Evolutionary conservation across 1,140 invertebrate species (phyloP).

Genomic region (Pomacea maculata): DNA sequence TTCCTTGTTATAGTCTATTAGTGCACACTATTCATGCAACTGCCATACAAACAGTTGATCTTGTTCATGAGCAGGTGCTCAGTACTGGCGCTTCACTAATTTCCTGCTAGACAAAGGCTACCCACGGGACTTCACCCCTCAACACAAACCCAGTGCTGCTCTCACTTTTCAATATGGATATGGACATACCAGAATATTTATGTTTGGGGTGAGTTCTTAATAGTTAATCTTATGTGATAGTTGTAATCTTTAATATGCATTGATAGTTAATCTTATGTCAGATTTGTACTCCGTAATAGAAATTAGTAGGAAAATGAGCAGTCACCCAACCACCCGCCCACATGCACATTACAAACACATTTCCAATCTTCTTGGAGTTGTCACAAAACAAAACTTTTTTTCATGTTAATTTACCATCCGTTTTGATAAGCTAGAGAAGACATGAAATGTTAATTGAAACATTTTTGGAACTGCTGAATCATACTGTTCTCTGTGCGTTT

Average conservation of each 20-base stretch:
- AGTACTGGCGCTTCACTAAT: constrained; percentile 20
- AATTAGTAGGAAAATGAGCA: not conserved
- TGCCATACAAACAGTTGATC: not conserved
- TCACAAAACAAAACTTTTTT: no score
- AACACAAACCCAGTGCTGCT: constrained; percentile 14
- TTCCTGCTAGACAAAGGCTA: constrained; percentile 17
- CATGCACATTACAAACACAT: not conserved
- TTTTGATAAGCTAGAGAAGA: no score
- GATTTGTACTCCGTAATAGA: not conserved
- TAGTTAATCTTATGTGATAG: not conserved
- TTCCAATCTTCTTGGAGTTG: no score
- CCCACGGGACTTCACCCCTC: constrained; percentile 5
- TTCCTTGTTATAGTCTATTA: not conserved
- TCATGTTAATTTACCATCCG: no score
- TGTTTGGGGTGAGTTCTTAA: constrained; percentile 19
- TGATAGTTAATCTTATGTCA: not conserved
- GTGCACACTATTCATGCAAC: not conserved
- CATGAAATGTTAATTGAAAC: no score
- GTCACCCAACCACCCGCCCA: not conserved
- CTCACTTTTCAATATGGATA: constrained; percentile 3
- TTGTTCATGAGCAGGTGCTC: not conserved
- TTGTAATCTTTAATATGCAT: not conserved
- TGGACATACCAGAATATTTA: constrained; percentile 9
- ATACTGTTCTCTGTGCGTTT: not conserved
- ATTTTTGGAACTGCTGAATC: no score